These are phyloP conservation scores for Heliconius congener DNA, from an alignment of 1,140 invertebrate species.

Conservation along the genomic window DNA sequence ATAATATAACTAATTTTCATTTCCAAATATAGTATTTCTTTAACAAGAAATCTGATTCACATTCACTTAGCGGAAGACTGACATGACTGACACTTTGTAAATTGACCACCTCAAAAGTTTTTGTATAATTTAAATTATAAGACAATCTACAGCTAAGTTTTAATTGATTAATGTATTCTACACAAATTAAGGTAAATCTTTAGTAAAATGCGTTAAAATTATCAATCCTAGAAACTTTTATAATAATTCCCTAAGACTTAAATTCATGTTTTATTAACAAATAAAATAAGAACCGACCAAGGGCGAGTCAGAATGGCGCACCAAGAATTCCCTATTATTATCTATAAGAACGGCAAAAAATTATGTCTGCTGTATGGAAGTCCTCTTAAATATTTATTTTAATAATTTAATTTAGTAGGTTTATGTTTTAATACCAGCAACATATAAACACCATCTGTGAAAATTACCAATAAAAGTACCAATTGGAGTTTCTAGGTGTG, in stretches of 20 bases:
- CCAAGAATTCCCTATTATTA: too few species aligned
- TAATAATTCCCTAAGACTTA: not conserved
- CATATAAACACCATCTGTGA: too few species aligned
- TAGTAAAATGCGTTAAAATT: not conserved
- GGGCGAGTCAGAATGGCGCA: too few species aligned
- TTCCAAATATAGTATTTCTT: not conserved
- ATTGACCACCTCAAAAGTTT: not conserved
- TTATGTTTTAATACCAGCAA: too few species aligned
- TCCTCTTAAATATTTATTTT: too few species aligned
- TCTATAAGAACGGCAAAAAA: too few species aligned
- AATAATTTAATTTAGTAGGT: too few species aligned
- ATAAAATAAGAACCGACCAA: not conserved
- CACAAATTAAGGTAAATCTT: not conserved
- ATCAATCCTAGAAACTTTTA: not conserved
- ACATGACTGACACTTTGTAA: constrained; percentile 7
- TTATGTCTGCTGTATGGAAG: too few species aligned
- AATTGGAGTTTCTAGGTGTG: too few species aligned
- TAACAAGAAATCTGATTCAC: not conserved
- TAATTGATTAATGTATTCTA: constrained; percentile 5
- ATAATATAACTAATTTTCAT: not conserved
- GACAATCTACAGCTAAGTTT: not conserved
- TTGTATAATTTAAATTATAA: not conserved
- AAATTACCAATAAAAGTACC: too few species aligned
- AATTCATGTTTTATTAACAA: not conserved
- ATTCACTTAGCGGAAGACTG: not conserved